phyloP scores from a whole-genome alignment of 2,797 vertebrate genomes.

The Simalia tracyae region DNA sequence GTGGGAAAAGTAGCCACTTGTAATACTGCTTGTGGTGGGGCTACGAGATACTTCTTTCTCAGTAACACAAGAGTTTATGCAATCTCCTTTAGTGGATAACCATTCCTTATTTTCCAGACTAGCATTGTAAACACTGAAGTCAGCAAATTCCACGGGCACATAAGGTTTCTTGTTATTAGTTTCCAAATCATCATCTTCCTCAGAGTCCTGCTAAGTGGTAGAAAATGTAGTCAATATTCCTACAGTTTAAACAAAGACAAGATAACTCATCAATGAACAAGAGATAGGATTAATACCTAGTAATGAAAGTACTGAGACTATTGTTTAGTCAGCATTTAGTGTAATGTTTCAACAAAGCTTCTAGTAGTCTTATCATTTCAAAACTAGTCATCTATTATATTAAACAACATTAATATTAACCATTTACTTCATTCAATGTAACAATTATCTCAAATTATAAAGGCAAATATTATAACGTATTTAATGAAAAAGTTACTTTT shows the following conservation, averaged over 20 bases:
- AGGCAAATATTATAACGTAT: not conserved
- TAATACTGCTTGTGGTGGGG: conserved; percentile 95
- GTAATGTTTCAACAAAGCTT: not conserved
- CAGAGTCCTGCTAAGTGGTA: conserved; percentile 83
- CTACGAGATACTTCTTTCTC: conserved; percentile 89
- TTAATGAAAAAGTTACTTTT: not conserved
- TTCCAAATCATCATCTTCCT: conserved; percentile 87
- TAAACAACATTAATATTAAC: not conserved
- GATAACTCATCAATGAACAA: not conserved
- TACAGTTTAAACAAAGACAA: conserved; percentile 10
- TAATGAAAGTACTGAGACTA: not conserved
- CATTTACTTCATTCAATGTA: not conserved
- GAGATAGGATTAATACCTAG: not conserved
- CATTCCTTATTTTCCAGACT: conserved; percentile 83
- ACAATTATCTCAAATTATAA: not conserved
- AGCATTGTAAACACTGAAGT: conserved; percentile 97
- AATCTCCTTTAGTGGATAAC: conserved; percentile 76
- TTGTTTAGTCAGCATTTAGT: not conserved
- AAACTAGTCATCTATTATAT: not conserved
- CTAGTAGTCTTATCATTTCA: not conserved
- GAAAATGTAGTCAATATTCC: conserved; percentile 20
- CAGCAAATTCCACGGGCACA: conserved; percentile 93
- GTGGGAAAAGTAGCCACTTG: conserved; percentile 97
- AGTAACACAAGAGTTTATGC: conserved; percentile 68
- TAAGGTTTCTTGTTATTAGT: conserved; percentile 80